Percentiles rank a stretch among this genome's conserved stretches.
Evolutionary conservation across 2,113 vertebrate genomes (phyloP).

Genomic region (Redunca redunca): DNA sequence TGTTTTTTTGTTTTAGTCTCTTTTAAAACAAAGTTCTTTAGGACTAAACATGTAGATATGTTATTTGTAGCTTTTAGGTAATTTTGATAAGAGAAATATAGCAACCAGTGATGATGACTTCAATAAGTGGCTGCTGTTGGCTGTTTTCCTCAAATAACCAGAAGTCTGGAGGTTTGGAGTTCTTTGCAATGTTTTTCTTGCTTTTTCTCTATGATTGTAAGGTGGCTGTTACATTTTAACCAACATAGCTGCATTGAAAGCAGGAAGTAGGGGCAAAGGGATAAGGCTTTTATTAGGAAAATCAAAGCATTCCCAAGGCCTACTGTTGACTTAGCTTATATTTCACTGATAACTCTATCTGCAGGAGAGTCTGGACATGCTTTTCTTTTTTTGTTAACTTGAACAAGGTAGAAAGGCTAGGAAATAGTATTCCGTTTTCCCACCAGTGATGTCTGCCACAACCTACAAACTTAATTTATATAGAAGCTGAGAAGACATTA

Average conservation of each 20-base stretch:
- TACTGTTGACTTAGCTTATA: background rate
- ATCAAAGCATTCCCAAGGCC: background rate
- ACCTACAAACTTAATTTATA: background rate
- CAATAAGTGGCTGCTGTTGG: background rate
- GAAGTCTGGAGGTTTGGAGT: background rate
- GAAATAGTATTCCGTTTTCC: background rate
- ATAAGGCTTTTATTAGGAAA: background rate
- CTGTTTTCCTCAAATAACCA: background rate
- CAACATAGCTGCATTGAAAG: background rate
- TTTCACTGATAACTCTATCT: background rate
- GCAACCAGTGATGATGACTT: background rate
- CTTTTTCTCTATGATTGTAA: background rate
- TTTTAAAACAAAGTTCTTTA: background rate
- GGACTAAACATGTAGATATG: background rate
- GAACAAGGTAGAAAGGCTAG: background rate
- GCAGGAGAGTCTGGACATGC: background rate
- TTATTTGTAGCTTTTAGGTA: slow-evolving; percentile 10
- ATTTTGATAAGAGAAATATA: background rate
- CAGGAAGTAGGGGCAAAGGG: background rate
- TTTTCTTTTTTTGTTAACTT: background rate
- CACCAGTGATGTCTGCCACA: background rate
- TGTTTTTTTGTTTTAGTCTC: background rate
- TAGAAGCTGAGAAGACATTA: background rate
- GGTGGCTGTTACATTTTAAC: background rate
- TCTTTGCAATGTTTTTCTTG: background rate